Conservation (phyloP, 2,113 vertebrate species). For the Tragelaphus scriptus region DNA sequence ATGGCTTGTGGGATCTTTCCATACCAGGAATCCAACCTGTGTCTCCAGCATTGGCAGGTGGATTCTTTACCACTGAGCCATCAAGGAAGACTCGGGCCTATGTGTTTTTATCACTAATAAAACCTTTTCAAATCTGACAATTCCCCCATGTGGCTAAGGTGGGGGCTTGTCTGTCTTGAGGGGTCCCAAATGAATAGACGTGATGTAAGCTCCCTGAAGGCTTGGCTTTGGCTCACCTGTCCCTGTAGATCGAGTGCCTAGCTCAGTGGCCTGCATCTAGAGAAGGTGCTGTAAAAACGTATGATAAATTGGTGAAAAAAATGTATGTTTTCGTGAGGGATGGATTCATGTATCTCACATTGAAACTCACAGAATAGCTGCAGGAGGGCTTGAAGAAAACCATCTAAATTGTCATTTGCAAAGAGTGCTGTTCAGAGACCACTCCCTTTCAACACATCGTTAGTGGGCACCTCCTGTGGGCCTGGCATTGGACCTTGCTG, state of each 20-base stretch:
- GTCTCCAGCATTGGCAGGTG: neutral
- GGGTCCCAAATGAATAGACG: neutral
- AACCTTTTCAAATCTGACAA: neutral
- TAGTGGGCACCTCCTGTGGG: neutral
- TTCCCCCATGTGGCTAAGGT: neutral
- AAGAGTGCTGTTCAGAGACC: neutral
- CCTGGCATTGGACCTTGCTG: neutral
- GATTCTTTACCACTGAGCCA: neutral
- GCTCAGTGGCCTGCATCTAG: neutral
- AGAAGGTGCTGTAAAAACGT: neutral
- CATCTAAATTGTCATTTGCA: neutral
- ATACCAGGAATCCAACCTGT: neutral
- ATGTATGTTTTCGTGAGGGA: neutral
- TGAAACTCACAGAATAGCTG: neutral
- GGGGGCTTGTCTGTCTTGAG: neutral
- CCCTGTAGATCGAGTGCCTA: neutral
- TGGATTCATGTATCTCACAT: neutral
- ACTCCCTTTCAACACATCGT: neutral
- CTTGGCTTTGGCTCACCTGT: neutral
- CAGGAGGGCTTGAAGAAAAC: neutral
- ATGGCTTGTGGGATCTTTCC: neutral
- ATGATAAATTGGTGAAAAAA: neutral
- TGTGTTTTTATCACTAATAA: neutral
- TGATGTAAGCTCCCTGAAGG: neutral
- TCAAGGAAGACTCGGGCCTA: neutral